phyloP scores from a whole-genome alignment of 2,888 invertebrate genomes.

The Psococerastis gibbosa region DNA sequence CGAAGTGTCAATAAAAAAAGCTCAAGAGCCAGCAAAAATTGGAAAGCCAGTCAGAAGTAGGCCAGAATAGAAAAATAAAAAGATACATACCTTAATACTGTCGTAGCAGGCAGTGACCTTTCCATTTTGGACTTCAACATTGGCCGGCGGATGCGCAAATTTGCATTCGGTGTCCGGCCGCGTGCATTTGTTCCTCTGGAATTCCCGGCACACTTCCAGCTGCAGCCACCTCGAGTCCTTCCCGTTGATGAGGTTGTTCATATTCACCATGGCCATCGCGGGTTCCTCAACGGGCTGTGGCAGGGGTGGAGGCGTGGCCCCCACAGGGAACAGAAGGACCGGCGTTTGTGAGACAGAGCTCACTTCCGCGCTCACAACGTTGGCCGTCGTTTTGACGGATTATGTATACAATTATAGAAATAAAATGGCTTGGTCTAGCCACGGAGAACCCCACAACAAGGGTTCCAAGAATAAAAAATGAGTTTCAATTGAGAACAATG shows the following conservation, averaged over 20 bases:
- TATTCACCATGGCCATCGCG: slow-evolving; percentile 74
- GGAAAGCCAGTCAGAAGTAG: too few species aligned
- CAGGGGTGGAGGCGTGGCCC: slow-evolving; percentile 13
- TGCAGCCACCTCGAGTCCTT: slow-evolving; percentile 99
- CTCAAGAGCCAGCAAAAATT: too few species aligned
- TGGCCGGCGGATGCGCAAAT: slow-evolving; percentile 98
- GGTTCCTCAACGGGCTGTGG: slow-evolving; percentile 13
- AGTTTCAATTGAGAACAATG: too few species aligned
- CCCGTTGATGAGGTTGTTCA: slow-evolving; percentile 91
- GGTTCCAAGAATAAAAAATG: too few species aligned
- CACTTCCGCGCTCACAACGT: slow-evolving; percentile 10
- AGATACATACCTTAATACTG: slow-evolving; percentile 87
- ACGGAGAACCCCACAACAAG: too few species aligned
- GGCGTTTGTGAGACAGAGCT: slow-evolving; percentile 11
- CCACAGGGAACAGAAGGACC: slow-evolving; percentile 11
- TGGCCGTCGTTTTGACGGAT: slow-evolving; percentile 7
- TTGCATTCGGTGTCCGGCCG: slow-evolving; percentile 99
- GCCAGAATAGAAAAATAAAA: not conserved
- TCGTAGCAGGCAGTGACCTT: slow-evolving; percentile 99
- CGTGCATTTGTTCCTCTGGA: slow-evolving; percentile 98
- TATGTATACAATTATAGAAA: too few species aligned
- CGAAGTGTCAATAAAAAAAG: too few species aligned
- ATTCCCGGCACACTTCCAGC: slow-evolving; percentile 98
- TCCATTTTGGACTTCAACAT: slow-evolving; percentile 99
- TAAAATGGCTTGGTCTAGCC: too few species aligned